Percentiles rank a stretch among this genome's conserved stretches.
Evolutionary conservation across 2,797 vertebrate genomes (phyloP).

Genomic region (Epinephelus malabaricus): DNA sequence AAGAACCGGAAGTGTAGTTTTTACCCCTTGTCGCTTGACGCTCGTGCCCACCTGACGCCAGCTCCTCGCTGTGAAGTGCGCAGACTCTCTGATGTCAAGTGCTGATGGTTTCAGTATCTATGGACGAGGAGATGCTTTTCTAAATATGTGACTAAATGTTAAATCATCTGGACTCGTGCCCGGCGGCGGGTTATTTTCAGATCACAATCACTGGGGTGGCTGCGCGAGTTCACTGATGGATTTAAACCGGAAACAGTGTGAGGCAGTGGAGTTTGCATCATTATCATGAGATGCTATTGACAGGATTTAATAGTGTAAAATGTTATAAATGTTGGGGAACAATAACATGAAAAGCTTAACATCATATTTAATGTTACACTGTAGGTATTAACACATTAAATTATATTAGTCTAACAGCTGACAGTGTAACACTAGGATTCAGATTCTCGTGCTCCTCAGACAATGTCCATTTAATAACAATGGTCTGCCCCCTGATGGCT

Average conservation of each 20-base stretch:
- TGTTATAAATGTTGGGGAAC: no score
- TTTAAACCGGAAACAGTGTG: not conserved
- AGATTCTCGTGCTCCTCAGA: constrained; percentile 14
- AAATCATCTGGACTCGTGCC: not conserved
- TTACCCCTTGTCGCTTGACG: constrained; percentile 9
- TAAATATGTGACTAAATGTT: not conserved
- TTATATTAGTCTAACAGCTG: not conserved
- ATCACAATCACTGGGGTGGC: constrained; percentile 15
- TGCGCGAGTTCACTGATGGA: not conserved
- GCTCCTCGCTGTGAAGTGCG: constrained; percentile 38
- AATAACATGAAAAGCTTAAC: no score
- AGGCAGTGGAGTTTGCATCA: not conserved
- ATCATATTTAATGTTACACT: no score
- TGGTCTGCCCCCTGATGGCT: constrained; percentile 66
- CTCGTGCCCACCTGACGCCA: constrained; percentile 36
- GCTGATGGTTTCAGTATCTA: constrained; percentile 22
- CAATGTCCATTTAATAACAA: constrained; percentile 18
- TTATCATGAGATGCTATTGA: not conserved
- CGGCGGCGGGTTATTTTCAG: not conserved
- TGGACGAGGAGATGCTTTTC: not conserved
- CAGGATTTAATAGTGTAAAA: no score
- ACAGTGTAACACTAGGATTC: not conserved
- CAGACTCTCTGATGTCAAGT: constrained; percentile 53
- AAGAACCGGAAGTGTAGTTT: not conserved
- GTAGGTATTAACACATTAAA: not conserved